Evolutionary conservation across 2,888 invertebrate species (phyloP), one percentile per base, ranked within the genome.

Genomic region (Amphiduros pacificus): DNA sequence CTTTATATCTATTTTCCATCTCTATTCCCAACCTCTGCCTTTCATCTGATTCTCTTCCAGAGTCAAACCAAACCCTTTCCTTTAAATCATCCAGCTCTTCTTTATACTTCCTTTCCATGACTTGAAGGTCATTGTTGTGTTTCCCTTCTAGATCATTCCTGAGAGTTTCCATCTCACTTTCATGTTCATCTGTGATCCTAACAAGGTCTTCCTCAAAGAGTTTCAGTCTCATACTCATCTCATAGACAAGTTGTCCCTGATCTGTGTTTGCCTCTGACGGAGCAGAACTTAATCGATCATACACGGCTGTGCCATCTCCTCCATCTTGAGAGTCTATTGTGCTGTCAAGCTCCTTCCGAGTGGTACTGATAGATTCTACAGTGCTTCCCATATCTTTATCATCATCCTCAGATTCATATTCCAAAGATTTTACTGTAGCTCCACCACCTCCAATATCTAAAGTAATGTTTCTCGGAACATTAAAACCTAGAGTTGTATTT

Each of bases 271-370:
- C 22, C n/a, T n/a, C 22, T 44, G 44, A 44, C 5, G 44, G 22
- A n/a, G 20, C 44, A 6, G n/a, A 4, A 36, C 11, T 36, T 17
- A 44, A 44, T n/a, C 44, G 6, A 44, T 6, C n/a, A 20, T 22
- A 44, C 22, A 22, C n/a, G n/a, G 44, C 6, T 41, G 4, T 4
- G 14, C 32, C 49, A 53, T 27, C 36, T 62, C 29, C 14, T 24
- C 11, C 20, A 24, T 27, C 6, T 50, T 27, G 22, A 29, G 2
- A 4, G 26, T 22, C 24, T 44, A 14, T 29, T 40, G 27, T 40
- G 52, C 58, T 26, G 24, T 52, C 26, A 28, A 11, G n/a, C 44
- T 44, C 44, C n/a, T n/a, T n/a, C n/a, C n/a, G n/a, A n/a, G n/a
- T n/a, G n/a, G n/a, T n/a, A n/a, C n/a, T n/a, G n/a, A n/a, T n/a